Conservation (phyloP, 2,113 vertebrate species). For the Thamnophis sirtalis region DNA sequence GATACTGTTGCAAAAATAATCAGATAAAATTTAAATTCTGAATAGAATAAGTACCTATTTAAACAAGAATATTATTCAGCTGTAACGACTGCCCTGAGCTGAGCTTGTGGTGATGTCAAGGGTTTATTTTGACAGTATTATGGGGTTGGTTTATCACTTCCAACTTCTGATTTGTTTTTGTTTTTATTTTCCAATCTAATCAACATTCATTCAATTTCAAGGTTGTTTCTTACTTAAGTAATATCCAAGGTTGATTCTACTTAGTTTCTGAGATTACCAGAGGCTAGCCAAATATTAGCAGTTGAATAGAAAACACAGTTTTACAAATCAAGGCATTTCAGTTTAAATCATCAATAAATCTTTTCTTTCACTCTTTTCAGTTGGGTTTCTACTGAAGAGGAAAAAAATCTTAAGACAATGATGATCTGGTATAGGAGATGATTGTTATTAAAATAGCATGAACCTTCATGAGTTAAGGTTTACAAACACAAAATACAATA, state of each 20-base stretch:
- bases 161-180: not conserved
- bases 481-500: not conserved
- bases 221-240: not conserved
- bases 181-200: not conserved
- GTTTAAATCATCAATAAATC: not conserved
- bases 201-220: not conserved
- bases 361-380: not conserved
- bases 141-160: not conserved
- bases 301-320: not conserved
- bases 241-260: not conserved
- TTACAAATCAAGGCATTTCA: not conserved
- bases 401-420: not conserved
- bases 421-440: not conserved
- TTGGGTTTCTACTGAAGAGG: not conserved
- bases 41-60: not conserved
- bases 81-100: not conserved
- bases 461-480: not conserved
- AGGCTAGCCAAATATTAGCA: not conserved
- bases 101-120: not conserved
- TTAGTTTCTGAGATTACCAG: not conserved
- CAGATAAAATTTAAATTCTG: not conserved
- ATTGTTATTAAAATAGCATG: not conserved
- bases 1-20: not conserved
- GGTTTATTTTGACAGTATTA: not conserved
- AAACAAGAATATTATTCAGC: not conserved